Evolutionary conservation across 2,113 vertebrate species (phyloP).

Genomic region (Formicarius rufipectus): DNA sequence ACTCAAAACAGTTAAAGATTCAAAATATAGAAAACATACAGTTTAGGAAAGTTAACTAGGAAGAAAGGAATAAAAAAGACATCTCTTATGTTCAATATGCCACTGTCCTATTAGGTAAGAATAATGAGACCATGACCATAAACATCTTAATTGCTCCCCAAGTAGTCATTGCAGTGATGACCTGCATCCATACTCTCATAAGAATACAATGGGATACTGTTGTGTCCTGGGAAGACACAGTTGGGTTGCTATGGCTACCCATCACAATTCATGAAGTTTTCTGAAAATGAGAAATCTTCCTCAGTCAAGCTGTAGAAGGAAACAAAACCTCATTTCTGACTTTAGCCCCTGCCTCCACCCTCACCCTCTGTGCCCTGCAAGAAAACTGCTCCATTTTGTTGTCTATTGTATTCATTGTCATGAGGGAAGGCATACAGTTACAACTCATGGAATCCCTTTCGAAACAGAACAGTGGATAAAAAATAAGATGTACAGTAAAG

Average conservation of each 20-base stretch:
- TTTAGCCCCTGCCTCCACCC: not conserved
- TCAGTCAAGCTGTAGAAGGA: not conserved
- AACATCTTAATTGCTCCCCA: conserved; percentile 28
- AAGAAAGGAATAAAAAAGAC: not conserved
- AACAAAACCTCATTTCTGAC: not conserved
- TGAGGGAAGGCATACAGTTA: not conserved
- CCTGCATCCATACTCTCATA: not conserved
- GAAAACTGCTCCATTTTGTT: not conserved
- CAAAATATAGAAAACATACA: not conserved
- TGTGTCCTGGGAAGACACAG: not conserved
- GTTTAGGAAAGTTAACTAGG: not conserved
- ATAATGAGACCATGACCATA: not conserved
- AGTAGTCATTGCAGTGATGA: not conserved
- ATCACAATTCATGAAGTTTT: not conserved
- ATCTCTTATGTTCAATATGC: not conserved
- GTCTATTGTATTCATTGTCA: not conserved
- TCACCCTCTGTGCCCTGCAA: fast-evolving
- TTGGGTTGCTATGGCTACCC: conserved; percentile 5
- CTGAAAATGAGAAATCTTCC: not conserved
- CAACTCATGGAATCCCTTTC: not conserved
- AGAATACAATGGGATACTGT: not conserved
- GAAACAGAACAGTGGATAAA: not conserved
- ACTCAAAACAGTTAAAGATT: not conserved
- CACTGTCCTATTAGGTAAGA: not conserved
- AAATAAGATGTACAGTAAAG: not conserved